Base-by-base conservation (phyloP, 2,113 vertebrate species). In the Psilopogon haemacephalus region DNA sequence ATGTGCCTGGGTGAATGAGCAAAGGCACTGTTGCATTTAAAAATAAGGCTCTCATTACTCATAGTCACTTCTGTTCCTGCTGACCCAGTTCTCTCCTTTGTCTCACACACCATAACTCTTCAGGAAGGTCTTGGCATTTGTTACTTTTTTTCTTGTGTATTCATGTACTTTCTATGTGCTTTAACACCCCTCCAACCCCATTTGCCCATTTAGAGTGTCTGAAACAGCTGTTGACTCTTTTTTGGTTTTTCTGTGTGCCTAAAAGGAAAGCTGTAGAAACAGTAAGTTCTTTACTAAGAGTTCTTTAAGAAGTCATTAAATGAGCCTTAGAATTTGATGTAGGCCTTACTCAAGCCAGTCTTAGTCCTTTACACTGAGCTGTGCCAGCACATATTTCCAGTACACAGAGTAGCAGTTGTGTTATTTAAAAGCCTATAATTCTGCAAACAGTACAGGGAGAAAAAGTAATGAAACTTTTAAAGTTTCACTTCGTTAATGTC, bases 1-100 rank as follows among this genome's bases (percentile, higher is more conserved):
- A 30, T 0, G 1, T 2, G 1, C 24, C 52, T 27, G 26, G 17
- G 10, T 56, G 60, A 30, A 80, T 1, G 0, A 5, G 3, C 6
- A 68, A 80, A 64, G 15, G 15, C 12, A 42, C 9, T 35, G 32
- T 8, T 37, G 0, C 5, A 5, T 18, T 73, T 88, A 28, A 48
- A 30, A 58, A 69, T 89, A 91, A 33, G 2, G 4, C 15, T 69
- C 26, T 32, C 40, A 16, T 58, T 62, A 44, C 27, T 16, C 62
- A 71, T 18, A 71, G 44, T 9, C 54, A 40, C 30, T 65, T 64
- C 35, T 72, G 32, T 48, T 91, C 24, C 70, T 60, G 38, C 70
- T 78, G 64, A 72, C 35, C 27, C 50, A 8, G 5, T 75, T 59
- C 35, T 76, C 10, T 44, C 26, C 30, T 90, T 38, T 58, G 30